phyloP scores from a whole-genome alignment of 2,888 invertebrate species.

The Melangyna quadrimaculata region DNA sequence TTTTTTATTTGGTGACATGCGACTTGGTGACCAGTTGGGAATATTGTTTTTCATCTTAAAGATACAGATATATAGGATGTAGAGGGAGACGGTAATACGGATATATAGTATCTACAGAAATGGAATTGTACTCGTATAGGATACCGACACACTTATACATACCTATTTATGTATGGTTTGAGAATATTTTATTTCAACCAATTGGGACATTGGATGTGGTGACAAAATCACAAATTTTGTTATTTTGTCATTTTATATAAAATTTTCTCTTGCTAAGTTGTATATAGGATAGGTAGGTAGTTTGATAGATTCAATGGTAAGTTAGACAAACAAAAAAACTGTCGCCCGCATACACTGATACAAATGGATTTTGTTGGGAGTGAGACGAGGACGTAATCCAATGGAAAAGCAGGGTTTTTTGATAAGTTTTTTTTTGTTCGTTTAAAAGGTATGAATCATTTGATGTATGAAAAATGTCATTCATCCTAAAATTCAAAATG shows the following conservation, averaged over 20 bases:
- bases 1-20: slow-evolving; percentile 74
- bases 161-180: slow-evolving; percentile 27
- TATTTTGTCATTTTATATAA: slow-evolving; percentile 65
- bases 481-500: not conserved
- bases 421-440: not conserved
- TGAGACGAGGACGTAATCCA: slow-evolving; percentile 57
- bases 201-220: slow-evolving; percentile 67
- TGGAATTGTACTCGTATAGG: not conserved
- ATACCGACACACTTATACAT: not conserved
- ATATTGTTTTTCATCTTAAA: slow-evolving; percentile 63
- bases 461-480: not conserved
- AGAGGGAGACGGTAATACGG: slow-evolving; percentile 57
- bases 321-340: not conserved
- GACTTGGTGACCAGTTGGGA: slow-evolving; percentile 74
- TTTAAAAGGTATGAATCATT: not conserved
- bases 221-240: slow-evolving; percentile 67
- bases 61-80: slow-evolving; percentile 32
- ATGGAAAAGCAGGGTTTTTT: slow-evolving; percentile 37
- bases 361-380: not conserved
- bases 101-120: not conserved
- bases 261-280: not conserved
- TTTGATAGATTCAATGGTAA: not conserved
- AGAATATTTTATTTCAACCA: slow-evolving; percentile 61
- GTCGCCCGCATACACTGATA: slow-evolving; percentile 9
- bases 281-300: not conserved